Evolutionary conservation across 2,113 vertebrate genomes (phyloP).

Genomic region (Siniperca knerii): DNA sequence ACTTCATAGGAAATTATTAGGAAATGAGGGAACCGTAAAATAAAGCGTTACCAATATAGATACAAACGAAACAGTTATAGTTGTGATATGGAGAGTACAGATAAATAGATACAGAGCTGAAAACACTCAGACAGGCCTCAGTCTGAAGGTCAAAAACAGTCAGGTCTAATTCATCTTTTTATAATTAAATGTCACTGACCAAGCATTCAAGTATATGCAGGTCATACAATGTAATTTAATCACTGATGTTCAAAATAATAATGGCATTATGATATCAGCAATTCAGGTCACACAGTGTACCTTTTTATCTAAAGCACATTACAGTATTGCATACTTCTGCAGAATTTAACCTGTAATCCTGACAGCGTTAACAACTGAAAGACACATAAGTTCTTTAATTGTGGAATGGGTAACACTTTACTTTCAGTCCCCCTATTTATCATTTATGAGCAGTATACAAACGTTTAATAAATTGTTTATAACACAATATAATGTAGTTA

Average conservation of each 20-base stretch:
- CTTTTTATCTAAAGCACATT: not conserved
- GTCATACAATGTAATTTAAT: not conserved
- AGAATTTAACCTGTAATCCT: not conserved
- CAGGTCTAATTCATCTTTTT: not conserved
- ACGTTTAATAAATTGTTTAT: not conserved
- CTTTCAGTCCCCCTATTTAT: not conserved
- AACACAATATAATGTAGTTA: not conserved
- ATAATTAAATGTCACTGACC: not conserved
- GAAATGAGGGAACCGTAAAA: not conserved
- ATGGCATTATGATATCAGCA: not conserved
- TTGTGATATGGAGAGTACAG: not conserved
- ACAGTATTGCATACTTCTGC: not conserved
- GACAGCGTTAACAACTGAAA: not conserved
- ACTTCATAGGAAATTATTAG: not conserved
- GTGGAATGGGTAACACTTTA: too few relatives aligned
- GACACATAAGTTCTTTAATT: not conserved
- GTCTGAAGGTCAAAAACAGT: not conserved
- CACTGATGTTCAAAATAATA: slow-evolving; percentile 3
- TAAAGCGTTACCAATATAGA: not conserved
- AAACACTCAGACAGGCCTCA: slow-evolving; percentile 4
- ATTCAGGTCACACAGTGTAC: not conserved
- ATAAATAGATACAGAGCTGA: not conserved
- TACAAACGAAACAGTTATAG: not conserved
- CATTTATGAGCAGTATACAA: not conserved
- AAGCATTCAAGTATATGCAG: not conserved